These are phyloP conservation scores for Poeciliopsis gracilis DNA, from an alignment of 2,797 vertebrate species.

Conservation along the genomic window DNA sequence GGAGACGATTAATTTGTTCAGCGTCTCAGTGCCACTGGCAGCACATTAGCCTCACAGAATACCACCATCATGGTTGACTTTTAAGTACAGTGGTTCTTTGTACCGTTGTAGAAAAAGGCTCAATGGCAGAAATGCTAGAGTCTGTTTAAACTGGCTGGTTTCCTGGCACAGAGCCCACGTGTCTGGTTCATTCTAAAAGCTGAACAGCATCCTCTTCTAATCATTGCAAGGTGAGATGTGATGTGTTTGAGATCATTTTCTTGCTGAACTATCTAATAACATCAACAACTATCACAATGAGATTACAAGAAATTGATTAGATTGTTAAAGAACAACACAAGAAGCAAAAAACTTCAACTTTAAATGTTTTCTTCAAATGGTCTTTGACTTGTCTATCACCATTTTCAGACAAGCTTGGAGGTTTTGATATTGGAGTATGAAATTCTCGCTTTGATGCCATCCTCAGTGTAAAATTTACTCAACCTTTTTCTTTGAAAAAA, in stretches of 20 bases:
- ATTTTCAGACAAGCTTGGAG: neutral
- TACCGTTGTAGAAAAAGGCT: neutral
- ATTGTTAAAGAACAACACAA: neutral
- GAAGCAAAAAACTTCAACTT: neutral
- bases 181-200: neutral
- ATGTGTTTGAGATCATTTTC: neutral
- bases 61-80: neutral
- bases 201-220: neutral
- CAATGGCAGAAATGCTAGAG: neutral
- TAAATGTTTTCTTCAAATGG: neutral
- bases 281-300: neutral
- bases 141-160: neutral
- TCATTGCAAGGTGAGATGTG: neutral
- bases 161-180: neutral
- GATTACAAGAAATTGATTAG: neutral
- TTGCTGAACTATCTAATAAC: neutral
- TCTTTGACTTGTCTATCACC: neutral
- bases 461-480: neutral
- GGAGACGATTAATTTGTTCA: neutral
- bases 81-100: neutral
- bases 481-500: neutral
- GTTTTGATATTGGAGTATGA: neutral
- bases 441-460: neutral
- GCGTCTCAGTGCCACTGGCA: neutral
- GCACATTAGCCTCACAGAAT: neutral